These are phyloP conservation scores for Heliothis subflexa DNA, from an alignment of 1,140 invertebrate species.

Conservation along the genomic window DNA sequence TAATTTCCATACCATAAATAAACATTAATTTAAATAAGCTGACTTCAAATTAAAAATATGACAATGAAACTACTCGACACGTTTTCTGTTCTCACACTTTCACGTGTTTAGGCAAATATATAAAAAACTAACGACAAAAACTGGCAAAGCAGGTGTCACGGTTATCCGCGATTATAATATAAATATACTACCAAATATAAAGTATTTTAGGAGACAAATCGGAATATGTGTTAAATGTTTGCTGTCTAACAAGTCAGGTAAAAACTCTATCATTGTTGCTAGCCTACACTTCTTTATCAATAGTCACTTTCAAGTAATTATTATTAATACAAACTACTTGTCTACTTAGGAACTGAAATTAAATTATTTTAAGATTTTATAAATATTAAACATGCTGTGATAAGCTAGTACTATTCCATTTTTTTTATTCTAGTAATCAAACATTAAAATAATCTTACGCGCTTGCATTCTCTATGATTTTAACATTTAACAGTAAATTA, in stretches of 20 bases:
- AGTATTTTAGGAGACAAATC: not conserved
- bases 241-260: no score
- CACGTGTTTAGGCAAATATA: slow-evolving; percentile 2
- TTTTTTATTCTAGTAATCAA: no score
- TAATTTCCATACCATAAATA: not conserved
- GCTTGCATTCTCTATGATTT: no score
- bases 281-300: no score
- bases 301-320: no score
- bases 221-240: not conserved
- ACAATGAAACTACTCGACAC: not conserved
- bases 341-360: no score
- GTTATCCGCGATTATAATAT: not conserved
- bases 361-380: no score
- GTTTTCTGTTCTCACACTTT: slow-evolving; percentile 1
- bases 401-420: no score
- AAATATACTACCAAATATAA: not conserved
- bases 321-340: no score
- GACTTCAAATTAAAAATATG: not conserved
- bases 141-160: slow-evolving; percentile 24
- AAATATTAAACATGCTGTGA: no score
- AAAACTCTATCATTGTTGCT: no score
- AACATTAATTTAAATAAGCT: slow-evolving; percentile 8
- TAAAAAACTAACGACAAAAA: slow-evolving; percentile 10
- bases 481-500: not conserved
- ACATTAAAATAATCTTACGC: no score